Evolutionary conservation across 2,888 invertebrate species (phyloP).

Genomic region (Tetragnatha montana): DNA sequence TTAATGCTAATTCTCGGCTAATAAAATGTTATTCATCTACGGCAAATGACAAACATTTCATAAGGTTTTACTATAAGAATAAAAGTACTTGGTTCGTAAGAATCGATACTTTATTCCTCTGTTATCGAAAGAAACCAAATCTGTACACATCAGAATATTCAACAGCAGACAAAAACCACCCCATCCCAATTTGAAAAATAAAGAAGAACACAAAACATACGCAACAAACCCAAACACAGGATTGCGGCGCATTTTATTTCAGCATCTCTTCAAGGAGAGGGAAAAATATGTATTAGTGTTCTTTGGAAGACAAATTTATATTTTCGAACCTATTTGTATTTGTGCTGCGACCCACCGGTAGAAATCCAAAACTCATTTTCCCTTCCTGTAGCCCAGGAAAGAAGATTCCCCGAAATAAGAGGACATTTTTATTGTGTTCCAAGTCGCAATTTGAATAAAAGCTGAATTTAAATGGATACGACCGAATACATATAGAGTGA

Average conservation of each 20-base stretch:
- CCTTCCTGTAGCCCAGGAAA: neutral
- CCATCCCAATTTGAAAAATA: no score
- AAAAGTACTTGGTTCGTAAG: no score
- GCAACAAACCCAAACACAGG: no score
- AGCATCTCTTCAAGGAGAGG: neutral
- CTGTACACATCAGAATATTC: no score
- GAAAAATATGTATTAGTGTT: neutral
- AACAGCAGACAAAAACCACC: neutral
- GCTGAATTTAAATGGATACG: conserved; percentile 46
- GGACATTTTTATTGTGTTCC: conserved; percentile 41
- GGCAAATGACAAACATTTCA: no score
- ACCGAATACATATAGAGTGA: conserved; percentile 34
- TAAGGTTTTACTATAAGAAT: no score
- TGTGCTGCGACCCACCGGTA: neutral
- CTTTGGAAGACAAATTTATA: conserved; percentile 5
- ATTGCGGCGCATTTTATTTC: neutral
- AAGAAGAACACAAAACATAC: no score
- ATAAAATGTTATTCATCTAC: no score
- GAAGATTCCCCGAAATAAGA: conserved; percentile 32
- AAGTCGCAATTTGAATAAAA: conserved; percentile 42
- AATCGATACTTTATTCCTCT: no score
- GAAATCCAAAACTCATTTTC: conserved; percentile 18
- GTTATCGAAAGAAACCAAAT: no score
- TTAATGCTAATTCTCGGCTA: no score
- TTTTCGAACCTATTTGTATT: conserved; percentile 2